These are phyloP conservation scores for Mongoloraphidia duomilia DNA, from an alignment of 2,888 invertebrate genomes.

Conservation along the genomic window DNA sequence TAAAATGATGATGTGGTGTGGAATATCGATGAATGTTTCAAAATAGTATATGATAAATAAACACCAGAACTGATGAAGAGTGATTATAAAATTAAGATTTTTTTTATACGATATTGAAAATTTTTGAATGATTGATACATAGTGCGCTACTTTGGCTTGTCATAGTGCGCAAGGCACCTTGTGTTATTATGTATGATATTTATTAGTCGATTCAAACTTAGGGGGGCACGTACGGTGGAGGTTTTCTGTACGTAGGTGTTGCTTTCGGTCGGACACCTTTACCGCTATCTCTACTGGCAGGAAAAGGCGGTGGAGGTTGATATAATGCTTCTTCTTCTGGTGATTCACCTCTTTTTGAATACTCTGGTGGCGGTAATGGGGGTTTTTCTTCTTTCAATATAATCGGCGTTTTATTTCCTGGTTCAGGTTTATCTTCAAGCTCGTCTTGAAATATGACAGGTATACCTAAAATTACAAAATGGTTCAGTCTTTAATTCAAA, in stretches of 20 bases:
- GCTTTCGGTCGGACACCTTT: constrained; percentile 66
- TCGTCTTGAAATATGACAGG: constrained; percentile 97
- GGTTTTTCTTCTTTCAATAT: constrained; percentile 93
- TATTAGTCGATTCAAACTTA: constrained; percentile 36
- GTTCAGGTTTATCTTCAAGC: constrained; percentile 81
- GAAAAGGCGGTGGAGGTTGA: constrained; percentile 80
- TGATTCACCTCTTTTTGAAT: constrained; percentile 32
- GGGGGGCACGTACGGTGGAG: constrained; percentile 94
- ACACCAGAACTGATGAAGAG: too few species aligned
- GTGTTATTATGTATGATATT: background rate
- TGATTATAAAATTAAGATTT: too few species aligned
- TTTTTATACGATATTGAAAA: too few species aligned
- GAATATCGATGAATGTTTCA: too few species aligned
- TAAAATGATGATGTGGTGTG: too few species aligned
- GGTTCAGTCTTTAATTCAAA: background rate
- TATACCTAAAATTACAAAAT: constrained; percentile 35
- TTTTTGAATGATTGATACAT: background rate
- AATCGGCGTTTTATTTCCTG: constrained; percentile 81
- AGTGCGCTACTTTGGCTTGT: constrained; percentile 7
- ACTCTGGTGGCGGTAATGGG: constrained; percentile 73
- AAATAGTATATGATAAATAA: too few species aligned
- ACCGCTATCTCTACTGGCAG: constrained; percentile 55
- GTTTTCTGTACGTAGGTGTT: constrained; percentile 85
- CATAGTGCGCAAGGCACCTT: constrained; percentile 6
- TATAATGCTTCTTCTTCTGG: constrained; percentile 57